phyloP scores from a whole-genome alignment of 2,113 vertebrate genomes.

The Protobothrops flavoviridis region DNA sequence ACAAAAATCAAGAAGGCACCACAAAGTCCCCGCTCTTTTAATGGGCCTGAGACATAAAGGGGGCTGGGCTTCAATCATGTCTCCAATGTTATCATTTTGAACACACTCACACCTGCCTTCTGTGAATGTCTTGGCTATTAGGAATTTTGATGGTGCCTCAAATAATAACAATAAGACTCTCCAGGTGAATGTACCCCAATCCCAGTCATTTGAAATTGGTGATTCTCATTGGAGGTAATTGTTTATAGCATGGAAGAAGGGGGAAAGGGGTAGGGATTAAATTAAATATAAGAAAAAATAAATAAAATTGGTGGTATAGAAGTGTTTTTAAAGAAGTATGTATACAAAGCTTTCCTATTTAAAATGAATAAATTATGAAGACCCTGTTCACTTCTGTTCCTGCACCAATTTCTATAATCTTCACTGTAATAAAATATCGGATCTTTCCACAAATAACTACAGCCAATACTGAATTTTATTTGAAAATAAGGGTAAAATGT shows the following conservation, averaged over 20 bases:
- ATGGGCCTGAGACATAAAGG: background rate
- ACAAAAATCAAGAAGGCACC: background rate
- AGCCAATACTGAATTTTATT: background rate
- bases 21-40: background rate
- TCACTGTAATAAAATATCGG: background rate
- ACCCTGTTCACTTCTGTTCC: background rate
- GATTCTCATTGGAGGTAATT: background rate
- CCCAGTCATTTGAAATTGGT: background rate
- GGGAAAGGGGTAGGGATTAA: background rate
- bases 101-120: background rate
- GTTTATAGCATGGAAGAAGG: background rate
- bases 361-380: background rate
- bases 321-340: background rate
- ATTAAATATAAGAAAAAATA: background rate
- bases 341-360: background rate
- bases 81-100: background rate
- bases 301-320: background rate
- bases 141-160: background rate
- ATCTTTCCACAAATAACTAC: too few relatives aligned
- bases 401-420: background rate
- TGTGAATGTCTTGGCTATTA: background rate
- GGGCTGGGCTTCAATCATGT: background rate
- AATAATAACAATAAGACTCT: background rate
- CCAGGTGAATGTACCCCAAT: background rate
- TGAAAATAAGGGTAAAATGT: background rate